These are phyloP conservation scores for Tribolium madens DNA, from an alignment of 1,140 invertebrate genomes.

Conservation along the genomic window DNA sequence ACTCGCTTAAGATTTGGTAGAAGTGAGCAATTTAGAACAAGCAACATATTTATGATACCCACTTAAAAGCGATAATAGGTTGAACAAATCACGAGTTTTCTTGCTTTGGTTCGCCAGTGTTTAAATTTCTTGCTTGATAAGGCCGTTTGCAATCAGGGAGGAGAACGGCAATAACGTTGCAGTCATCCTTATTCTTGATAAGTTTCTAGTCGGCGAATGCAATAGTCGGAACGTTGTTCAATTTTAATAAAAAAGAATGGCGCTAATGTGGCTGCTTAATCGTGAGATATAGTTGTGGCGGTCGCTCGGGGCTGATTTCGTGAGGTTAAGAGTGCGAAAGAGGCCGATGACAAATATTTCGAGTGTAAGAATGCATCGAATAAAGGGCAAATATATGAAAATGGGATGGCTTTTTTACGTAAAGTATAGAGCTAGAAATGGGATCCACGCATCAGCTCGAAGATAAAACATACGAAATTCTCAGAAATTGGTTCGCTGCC, in stretches of 20 bases:
- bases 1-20: not conserved
- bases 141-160: constrained; percentile 3
- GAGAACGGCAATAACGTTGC: not conserved
- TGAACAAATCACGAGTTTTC: not conserved
- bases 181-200: constrained; percentile 12
- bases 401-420: constrained; percentile 62
- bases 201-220: constrained; percentile 1
- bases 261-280: constrained; percentile 28
- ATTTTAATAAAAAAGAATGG: constrained; percentile 35
- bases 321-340: constrained; percentile 43
- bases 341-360: constrained; percentile 59
- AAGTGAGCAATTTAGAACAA: not conserved
- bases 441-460: constrained; percentile 61
- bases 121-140: constrained; percentile 20
- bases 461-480: constrained; percentile 62
- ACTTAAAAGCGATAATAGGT: constrained; percentile 6
- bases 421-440: constrained; percentile 59
- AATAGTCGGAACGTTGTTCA: not conserved
- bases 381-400: constrained; percentile 63
- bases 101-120: not conserved
- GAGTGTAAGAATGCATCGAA: constrained; percentile 60
- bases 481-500: constrained; percentile 62
- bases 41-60: constrained; percentile 15
- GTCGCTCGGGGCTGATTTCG: constrained; percentile 24
- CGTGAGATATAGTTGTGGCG: constrained; percentile 20